Base-by-base conservation (phyloP, 2,888 invertebrate species). In the Entomobrya multifasciata region DNA sequence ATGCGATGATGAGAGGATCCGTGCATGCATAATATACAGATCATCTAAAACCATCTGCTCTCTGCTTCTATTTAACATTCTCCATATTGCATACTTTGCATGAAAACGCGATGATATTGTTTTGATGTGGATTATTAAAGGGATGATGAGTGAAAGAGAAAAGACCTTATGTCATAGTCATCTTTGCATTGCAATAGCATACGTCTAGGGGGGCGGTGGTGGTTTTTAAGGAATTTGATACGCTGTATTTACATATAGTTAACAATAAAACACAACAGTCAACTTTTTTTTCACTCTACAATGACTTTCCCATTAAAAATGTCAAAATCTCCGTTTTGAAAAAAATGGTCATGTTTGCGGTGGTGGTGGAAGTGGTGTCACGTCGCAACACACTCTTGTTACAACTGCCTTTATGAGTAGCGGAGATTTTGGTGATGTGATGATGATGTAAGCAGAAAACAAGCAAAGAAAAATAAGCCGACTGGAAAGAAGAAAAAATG, bases 281-380 rank as follows among this genome's bases (percentile, higher is more conserved):
- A 62, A 30, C 60, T 17, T 57, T 72, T 72, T 49, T 74, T 57
- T 76, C 65, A 57, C 49, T 36, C 5, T 49, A 27, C 60, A 36
- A 60, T 44, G 44, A 77, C 65, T 79, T 79, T 79, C 49, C 62
- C 79, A 62, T 79, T 65, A 27, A 62, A 79, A 20, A 44, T 65
- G 65, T 79, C 65, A 65, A 65, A 79, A 79, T 27, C 41, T 22
- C 47, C 27, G n/a, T 25, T 79, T 65, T 36, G 36, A 47, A 49
- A 49, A 78, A 79, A 65, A 65, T 49, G 65, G 44, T 49, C 49
- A 65, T 62, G 47, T 62, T 65, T 65, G 79, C 30, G 79, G 60
- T 79, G 79, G 60, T 79, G 79, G 62, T 65, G 47, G 13, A 25
- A 20, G 72, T 57, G 78, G 78, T 78, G 78, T 78, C 78, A 78